Evolutionary conservation across 2,888 invertebrate species (phyloP).

Genomic region (Hydropsyche betteni): DNA sequence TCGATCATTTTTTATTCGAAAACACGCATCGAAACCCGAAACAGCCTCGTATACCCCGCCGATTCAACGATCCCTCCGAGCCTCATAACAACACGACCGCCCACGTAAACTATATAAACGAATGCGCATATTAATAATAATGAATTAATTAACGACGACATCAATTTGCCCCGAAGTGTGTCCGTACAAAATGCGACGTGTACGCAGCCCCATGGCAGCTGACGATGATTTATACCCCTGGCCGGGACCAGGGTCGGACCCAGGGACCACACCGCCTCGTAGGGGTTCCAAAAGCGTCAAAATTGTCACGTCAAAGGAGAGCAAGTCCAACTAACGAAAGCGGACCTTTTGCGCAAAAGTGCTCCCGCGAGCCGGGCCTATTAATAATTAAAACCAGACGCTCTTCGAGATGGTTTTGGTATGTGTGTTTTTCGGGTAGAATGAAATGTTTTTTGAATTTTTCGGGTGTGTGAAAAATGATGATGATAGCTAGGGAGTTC

Average conservation of each 20-base stretch:
- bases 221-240: constrained; percentile 33
- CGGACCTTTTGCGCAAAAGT: constrained; percentile 20
- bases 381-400: constrained; percentile 17
- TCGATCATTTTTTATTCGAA: no score
- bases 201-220: background rate
- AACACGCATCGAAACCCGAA: no score
- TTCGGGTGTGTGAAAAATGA: no score
- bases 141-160: background rate
- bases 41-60: no score
- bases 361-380: background rate
- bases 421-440: no score
- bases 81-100: no score
- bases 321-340: background rate
- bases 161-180: constrained; percentile 2
- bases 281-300: constrained; percentile 20
- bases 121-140: no score
- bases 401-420: no score
- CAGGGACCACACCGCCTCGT: background rate
- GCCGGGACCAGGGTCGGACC: constrained; percentile 5
- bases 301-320: constrained; percentile 18
- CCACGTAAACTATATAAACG: no score
- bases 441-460: no score
- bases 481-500: no score
- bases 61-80: no score
- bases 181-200: constrained; percentile 20